Conservation (phyloP, 2,888 invertebrate species). For the Coenonympha glycerion region DNA sequence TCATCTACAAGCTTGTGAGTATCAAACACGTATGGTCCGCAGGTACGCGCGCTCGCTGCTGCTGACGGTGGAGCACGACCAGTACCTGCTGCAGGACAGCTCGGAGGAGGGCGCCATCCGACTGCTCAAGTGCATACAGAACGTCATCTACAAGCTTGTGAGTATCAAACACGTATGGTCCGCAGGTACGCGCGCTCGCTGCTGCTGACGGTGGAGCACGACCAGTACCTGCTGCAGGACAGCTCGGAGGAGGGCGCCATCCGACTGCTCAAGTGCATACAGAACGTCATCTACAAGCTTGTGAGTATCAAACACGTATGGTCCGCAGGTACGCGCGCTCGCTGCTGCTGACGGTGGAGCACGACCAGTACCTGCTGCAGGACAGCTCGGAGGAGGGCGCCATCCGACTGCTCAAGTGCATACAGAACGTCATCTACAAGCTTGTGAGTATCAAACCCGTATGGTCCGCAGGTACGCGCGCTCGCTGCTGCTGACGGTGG, state of each 20-base stretch:
- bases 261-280: conserved; percentile 49
- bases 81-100: conserved; percentile 65
- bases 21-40: no score
- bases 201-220: conserved; percentile 54
- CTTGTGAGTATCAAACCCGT: conserved; percentile 60
- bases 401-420: conserved; percentile 47
- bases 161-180: no score
- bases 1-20: conserved; percentile 60
- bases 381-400: conserved; percentile 60
- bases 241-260: conserved; percentile 58
- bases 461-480: conserved; percentile 24
- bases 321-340: conserved; percentile 38
- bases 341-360: conserved; percentile 52
- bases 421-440: conserved; percentile 55
- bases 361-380: conserved; percentile 65
- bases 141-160: conserved; percentile 58
- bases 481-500: conserved; percentile 55
- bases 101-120: conserved; percentile 53
- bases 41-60: conserved; percentile 43
- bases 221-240: conserved; percentile 65
- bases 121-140: conserved; percentile 51
- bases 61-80: conserved; percentile 57
- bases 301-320: no score
- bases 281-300: conserved; percentile 54
- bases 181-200: conserved; percentile 40